Evolutionary conservation across 2,888 invertebrate genomes (phyloP).

Genomic region (Drosophila incognita): DNA sequence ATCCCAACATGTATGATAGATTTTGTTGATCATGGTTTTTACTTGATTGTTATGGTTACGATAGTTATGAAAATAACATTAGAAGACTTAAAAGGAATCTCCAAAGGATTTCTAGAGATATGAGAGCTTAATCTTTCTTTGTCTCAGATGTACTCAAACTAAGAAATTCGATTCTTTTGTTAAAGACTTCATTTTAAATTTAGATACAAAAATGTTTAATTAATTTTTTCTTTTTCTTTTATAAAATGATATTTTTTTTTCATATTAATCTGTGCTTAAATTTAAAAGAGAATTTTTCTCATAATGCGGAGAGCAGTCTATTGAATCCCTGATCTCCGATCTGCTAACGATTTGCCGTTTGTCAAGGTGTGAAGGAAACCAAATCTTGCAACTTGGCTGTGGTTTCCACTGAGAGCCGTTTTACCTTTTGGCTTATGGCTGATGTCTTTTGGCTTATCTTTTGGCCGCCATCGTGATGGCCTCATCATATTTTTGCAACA

Average conservation of each 20-base stretch:
- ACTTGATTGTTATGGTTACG: neutral
- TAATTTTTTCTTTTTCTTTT: neutral
- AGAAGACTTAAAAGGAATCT: neutral
- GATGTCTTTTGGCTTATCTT: conserved; percentile 37
- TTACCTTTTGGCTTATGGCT: conserved; percentile 17
- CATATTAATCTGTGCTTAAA: neutral
- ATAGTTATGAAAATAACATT: neutral
- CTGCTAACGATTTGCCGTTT: conserved; percentile 39
- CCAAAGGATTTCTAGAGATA: neutral
- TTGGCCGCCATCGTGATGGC: conserved; percentile 77
- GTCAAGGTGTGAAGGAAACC: conserved; percentile 25
- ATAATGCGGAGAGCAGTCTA: neutral
- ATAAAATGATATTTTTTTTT: neutral
- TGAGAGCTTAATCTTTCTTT: neutral
- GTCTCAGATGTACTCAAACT: neutral
- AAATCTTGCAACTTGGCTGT: conserved; percentile 6
- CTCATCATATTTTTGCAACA: conserved; percentile 81
- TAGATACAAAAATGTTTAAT: neutral
- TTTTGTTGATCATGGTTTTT: neutral
- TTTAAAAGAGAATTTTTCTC: neutral
- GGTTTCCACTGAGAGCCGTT: neutral
- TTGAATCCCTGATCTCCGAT: conserved; percentile 12
- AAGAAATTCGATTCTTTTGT: neutral
- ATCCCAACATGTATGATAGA: neutral
- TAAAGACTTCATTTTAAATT: neutral